phyloP scores from a whole-genome alignment of 2,797 vertebrate genomes.

The Tympanoctomys barrerae region DNA sequence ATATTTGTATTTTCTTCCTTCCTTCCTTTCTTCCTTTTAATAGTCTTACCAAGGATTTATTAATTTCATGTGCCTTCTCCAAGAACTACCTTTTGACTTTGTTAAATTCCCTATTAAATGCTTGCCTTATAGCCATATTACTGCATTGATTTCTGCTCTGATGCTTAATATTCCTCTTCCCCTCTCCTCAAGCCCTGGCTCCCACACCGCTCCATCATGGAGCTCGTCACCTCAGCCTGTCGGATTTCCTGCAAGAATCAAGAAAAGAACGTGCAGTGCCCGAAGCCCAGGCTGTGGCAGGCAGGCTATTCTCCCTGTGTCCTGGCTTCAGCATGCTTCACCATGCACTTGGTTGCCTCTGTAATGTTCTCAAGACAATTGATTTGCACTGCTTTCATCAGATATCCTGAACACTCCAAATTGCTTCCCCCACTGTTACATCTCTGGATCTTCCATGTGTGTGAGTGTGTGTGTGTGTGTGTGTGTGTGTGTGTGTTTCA shows the following conservation, averaged over 20 bases:
- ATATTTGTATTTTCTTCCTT: background rate
- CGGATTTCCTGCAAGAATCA: background rate
- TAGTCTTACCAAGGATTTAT: background rate
- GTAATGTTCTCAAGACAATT: background rate
- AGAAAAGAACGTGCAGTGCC: rapidly evolving
- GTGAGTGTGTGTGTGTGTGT: background rate
- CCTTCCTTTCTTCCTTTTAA: too few relatives aligned
- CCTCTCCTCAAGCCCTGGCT: background rate
- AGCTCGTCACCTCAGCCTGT: background rate
- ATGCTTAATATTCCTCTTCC: background rate
- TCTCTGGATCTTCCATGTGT: too few relatives aligned
- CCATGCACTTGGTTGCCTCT: background rate
- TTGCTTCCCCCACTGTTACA: background rate
- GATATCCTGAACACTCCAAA: background rate
- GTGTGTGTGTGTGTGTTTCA: background rate
- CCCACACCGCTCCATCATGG: background rate
- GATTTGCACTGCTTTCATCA: background rate
- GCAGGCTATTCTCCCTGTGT: background rate
- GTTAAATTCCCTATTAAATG: background rate
- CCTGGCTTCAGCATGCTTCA: background rate
- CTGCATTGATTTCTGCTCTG: background rate
- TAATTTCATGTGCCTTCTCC: background rate
- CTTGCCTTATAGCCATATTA: background rate
- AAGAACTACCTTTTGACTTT: background rate
- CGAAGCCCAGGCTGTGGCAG: background rate